A percentile compares a stretch with the other conserved stretches of the same genome.
phyloP scores from a whole-genome alignment of 2,113 vertebrate species.

The Nannospalax galili region DNA sequence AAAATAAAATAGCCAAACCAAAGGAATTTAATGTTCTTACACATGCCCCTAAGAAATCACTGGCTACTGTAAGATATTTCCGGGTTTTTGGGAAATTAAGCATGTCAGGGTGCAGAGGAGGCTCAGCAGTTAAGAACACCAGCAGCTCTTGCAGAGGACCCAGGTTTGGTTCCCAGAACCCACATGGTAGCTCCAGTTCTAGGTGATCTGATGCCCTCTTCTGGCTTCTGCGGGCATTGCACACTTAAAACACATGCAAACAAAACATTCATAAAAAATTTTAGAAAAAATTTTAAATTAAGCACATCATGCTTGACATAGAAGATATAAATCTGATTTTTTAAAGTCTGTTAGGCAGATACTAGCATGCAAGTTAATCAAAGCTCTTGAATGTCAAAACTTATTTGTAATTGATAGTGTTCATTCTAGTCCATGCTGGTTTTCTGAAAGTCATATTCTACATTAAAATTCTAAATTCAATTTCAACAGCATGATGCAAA shows the following conservation, averaged over 20 bases:
- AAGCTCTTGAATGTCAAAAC: not conserved
- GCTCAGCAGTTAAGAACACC: too few species aligned
- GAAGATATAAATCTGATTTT: not conserved
- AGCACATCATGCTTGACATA: not conserved
- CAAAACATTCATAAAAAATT: too few species aligned
- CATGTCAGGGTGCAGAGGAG: not conserved
- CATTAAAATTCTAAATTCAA: constrained; percentile 52
- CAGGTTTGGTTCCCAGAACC: too few species aligned
- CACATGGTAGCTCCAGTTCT: too few species aligned
- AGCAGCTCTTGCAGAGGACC: too few species aligned
- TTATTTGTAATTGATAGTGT: not conserved
- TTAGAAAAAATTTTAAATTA: too few species aligned
- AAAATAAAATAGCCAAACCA: constrained; percentile 49
- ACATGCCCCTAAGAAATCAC: not conserved
- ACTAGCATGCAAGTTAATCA: not conserved
- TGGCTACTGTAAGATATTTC: not conserved
- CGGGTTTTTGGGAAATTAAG: constrained; percentile 35
- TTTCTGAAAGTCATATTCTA: constrained; percentile 45
- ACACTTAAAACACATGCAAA: too few species aligned
- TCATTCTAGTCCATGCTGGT: not conserved
- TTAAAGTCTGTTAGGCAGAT: not conserved
- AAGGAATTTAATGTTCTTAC: not conserved
- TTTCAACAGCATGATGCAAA: constrained; percentile 2
- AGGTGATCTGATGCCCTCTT: too few species aligned
- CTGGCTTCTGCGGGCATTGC: too few species aligned